Evolutionary conservation across 2,113 vertebrate genomes (phyloP).

Genomic region (Aix galericulata): DNA sequence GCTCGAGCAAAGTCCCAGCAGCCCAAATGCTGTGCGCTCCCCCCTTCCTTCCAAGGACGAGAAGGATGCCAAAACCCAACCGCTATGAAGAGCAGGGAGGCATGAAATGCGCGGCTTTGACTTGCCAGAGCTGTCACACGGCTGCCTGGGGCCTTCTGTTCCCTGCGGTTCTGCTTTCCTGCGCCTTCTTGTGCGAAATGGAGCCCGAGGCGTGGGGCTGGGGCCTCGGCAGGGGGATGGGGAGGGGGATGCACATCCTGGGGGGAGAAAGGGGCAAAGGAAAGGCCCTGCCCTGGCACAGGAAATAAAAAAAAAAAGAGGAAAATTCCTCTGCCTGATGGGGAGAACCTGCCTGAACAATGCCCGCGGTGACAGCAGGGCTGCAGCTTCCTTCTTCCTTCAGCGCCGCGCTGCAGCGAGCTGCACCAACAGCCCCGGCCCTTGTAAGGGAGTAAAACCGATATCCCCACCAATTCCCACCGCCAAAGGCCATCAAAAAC

Average conservation of each 20-base stretch:
- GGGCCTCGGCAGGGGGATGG: neutral
- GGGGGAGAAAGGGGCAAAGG: fast-evolving
- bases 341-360: neutral
- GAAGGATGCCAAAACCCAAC: neutral
- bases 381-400: neutral
- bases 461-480: too few relatives aligned
- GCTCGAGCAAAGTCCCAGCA: neutral
- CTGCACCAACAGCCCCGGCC: too few relatives aligned
- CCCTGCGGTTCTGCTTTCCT: neutral
- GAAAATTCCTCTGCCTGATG: fast-evolving
- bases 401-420: neutral
- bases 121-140: conserved; percentile 1
- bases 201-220: too few relatives aligned
- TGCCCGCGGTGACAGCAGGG: neutral
- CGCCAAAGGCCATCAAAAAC: too few relatives aligned
- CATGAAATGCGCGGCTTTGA: fast-evolving
- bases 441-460: too few relatives aligned
- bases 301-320: too few relatives aligned
- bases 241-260: fast-evolving
- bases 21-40: fast-evolving
- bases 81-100: neutral
- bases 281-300: neutral
- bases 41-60: neutral
- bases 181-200: neutral
- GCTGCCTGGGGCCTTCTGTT: neutral